These are phyloP conservation scores for Atractosteus spatula DNA, from an alignment of 2,113 vertebrate genomes.

Conservation along the genomic window DNA sequence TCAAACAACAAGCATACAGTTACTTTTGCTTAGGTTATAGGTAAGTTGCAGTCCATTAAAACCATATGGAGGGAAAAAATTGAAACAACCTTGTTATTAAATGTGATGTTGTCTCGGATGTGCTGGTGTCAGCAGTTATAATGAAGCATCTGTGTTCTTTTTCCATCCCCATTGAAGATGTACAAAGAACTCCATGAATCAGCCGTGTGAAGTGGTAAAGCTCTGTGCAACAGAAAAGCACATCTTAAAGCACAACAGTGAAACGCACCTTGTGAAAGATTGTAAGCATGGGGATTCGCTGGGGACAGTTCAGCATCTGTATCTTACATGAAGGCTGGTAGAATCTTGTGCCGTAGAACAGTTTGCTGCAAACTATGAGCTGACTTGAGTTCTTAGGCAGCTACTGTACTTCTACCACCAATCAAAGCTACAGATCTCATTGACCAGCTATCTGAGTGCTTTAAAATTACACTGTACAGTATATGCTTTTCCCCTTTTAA, in stretches of 20 bases:
- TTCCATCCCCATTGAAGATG: constrained; percentile 40
- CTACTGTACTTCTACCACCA: too few relatives aligned
- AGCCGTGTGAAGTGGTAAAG: constrained; percentile 42
- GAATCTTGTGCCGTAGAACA: too few relatives aligned
- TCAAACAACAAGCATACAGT: neutral
- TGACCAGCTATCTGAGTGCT: too few relatives aligned
- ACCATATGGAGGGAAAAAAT: neutral
- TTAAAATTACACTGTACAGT: too few relatives aligned
- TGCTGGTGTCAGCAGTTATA: constrained; percentile 47
- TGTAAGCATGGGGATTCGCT: neutral
- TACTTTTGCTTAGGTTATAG: neutral
- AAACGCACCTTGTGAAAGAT: constrained; percentile 50
- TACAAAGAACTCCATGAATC: constrained; percentile 33
- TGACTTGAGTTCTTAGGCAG: too few relatives aligned
- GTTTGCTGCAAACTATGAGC: too few relatives aligned
- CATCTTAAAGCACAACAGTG: constrained; percentile 39
- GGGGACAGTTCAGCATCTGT: too few relatives aligned
- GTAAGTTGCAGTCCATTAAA: neutral
- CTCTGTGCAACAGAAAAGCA: constrained; percentile 55
- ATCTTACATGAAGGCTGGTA: too few relatives aligned
- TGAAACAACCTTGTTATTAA: constrained; percentile 14
- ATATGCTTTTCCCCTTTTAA: too few relatives aligned
- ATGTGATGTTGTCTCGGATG: constrained; percentile 25
- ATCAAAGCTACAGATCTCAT: too few relatives aligned
- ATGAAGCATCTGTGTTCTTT: constrained; percentile 35